Percentiles rank a stretch among this genome's conserved stretches.
These are phyloP conservation scores for Argentina silus DNA, from an alignment of 2,797 vertebrate species.

Conservation along the genomic window DNA sequence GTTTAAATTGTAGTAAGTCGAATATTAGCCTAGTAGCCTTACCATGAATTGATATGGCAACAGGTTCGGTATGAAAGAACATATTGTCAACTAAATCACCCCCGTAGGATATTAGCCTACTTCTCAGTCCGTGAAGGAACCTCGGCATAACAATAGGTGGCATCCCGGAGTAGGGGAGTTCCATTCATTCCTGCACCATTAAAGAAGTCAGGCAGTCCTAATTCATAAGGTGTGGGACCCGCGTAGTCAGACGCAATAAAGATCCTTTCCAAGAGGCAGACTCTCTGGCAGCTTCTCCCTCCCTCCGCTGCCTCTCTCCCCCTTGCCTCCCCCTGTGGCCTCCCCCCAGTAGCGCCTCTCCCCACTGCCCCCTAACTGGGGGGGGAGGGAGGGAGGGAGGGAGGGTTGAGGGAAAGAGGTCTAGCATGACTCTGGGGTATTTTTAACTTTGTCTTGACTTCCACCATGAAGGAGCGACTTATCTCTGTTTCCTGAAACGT, in stretches of 20 bases:
- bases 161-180: not conserved
- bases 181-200: conserved; percentile 18
- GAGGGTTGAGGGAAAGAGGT: conserved; percentile 28
- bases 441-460: conserved; percentile 49
- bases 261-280: conserved; percentile 31
- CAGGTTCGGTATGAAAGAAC: no score
- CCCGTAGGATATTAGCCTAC: not conserved
- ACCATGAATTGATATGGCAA: no score
- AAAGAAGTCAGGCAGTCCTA: conserved; percentile 10
- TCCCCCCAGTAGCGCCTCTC: no score
- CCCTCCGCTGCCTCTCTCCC: no score
- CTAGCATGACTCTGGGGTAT: conserved; percentile 39
- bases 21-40: no score
- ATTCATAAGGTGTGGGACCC: conserved; percentile 15
- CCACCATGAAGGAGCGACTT: conserved; percentile 38
- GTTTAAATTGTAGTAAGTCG: no score
- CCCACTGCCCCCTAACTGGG: no score
- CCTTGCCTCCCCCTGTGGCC: no score
- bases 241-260: conserved; percentile 7
- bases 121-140: conserved; percentile 15
- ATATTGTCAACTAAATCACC: no score
- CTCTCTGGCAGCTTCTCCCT: conserved; percentile 14
- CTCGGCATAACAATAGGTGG: not conserved
- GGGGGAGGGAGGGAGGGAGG: no score
- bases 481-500: conserved; percentile 43